Base-by-base conservation (phyloP, 2,888 invertebrate species). In the Copidosoma aretas region DNA sequence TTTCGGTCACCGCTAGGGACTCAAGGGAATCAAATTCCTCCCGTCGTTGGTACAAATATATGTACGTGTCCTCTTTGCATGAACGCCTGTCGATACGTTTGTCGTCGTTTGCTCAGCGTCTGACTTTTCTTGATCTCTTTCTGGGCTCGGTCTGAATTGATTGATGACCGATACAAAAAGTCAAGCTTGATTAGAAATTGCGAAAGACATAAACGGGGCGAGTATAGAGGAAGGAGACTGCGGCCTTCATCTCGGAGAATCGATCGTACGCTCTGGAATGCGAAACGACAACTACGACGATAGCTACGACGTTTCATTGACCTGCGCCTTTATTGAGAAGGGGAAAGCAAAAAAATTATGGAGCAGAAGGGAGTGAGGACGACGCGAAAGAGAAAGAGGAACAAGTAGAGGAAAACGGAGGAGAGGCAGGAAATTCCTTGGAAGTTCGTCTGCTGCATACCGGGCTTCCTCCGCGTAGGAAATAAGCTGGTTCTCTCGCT, bases 391-490 rank as follows among this genome's bases (percentile, higher is more conserved):
- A 32, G 32, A 32, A 32, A 5, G 32, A 32, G 3, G 32, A 8
- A 32, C 8, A 53, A 10, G 43, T 46, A 46, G 43, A 46, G 43
- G 43, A 46, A 17, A 51, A 25, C 43, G 15, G 59, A 54, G 63
- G 63, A 51, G 61, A 58, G 60, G 57, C 53, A 68, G 64, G 68
- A 64, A 70, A 70, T 70, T 70, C 70, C 67, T 70, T 63, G 66
- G 70, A 70, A 70, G 66, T 70, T 70, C 66, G 70, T 70, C 70
- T 70, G 70, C 49, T 59, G 63, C 66, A 70, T 70, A 70, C 70
- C 70, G 63, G 70, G 66, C 66, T 66, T 70, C 70, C 69, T 32
- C 8, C 32, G 32, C 32, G 60, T 63, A 51, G 66, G 59, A 63
- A 63, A 63, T 60, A 56, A 67, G 59, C 41, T 60, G 49, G 49